Evolutionary conservation across 2,888 invertebrate genomes (phyloP).

Genomic region (Portevinia maculata): DNA sequence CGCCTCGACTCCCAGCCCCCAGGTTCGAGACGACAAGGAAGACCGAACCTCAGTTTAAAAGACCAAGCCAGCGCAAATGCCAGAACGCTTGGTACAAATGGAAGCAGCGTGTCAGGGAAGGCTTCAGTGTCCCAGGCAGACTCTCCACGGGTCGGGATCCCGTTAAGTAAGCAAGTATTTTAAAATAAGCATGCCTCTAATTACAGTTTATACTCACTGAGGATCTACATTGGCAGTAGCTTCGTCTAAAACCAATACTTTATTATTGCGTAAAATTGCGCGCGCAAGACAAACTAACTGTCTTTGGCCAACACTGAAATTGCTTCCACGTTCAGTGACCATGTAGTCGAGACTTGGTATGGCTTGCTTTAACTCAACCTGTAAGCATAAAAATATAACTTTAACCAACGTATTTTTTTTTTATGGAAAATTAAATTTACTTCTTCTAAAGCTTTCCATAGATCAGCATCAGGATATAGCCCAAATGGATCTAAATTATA

Average conservation of each 20-base stretch:
- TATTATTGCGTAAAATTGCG: slow-evolving; percentile 86
- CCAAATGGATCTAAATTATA: slow-evolving; percentile 87
- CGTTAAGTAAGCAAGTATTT: no score
- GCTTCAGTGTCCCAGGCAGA: no score
- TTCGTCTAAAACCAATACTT: slow-evolving; percentile 87
- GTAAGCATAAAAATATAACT: neutral
- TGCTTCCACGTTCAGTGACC: slow-evolving; percentile 85
- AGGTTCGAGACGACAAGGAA: no score
- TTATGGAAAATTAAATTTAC: slow-evolving; percentile 71
- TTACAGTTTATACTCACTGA: slow-evolving; percentile 83
- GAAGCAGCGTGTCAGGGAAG: no score
- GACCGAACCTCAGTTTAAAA: no score
- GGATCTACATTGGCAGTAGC: slow-evolving; percentile 89
- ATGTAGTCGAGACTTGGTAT: slow-evolving; percentile 84
- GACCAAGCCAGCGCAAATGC: no score
- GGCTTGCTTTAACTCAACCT: slow-evolving; percentile 84
- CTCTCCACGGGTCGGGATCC: no score
- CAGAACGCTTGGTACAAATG: no score
- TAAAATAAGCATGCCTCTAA: no score
- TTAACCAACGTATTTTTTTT: no score
- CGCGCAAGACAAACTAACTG: slow-evolving; percentile 88
- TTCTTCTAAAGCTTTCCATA: slow-evolving; percentile 81
- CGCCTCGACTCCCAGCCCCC: no score
- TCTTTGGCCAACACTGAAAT: slow-evolving; percentile 87
- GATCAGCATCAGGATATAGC: slow-evolving; percentile 80